A percentile compares a stretch with the other conserved stretches of the same genome.
phyloP scores from a whole-genome alignment of 2,113 vertebrate genomes.

The Numida meleagris region DNA sequence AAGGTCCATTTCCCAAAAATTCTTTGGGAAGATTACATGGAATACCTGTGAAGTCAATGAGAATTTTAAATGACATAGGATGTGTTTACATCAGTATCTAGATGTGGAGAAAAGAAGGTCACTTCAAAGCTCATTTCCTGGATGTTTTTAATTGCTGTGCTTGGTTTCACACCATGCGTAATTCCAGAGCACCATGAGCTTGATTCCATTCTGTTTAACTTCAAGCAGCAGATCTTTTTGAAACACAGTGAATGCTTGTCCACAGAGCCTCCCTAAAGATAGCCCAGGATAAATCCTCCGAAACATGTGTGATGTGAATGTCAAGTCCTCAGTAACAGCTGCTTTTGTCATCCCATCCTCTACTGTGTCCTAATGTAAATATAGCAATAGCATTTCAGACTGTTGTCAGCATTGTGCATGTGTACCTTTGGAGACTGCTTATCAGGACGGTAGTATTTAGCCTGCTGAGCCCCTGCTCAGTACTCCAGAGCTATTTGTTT shows the following conservation, averaged over 20 bases:
- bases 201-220: neutral
- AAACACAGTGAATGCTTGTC: neutral
- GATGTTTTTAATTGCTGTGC: neutral
- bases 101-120: neutral
- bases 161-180: neutral
- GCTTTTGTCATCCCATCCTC: neutral
- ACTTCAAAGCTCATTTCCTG: neutral
- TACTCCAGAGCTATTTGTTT: neutral
- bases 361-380: fast-evolving
- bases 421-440: neutral
- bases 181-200: neutral
- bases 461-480: neutral
- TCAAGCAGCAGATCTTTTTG: neutral
- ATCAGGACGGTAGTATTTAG: neutral
- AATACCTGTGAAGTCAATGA: neutral
- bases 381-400: neutral
- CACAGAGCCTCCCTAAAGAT: neutral
- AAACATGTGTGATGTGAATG: fast-evolving
- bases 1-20: neutral
- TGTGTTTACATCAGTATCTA: too few species aligned
- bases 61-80: neutral
- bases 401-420: neutral
- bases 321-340: neutral
- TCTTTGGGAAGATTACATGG: neutral
- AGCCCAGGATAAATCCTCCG: neutral